Evolutionary conservation across 2,888 invertebrate genomes (phyloP), one percentile per base, ranked within the genome.

Genomic region (Hirtodrosophila trivittata): DNA sequence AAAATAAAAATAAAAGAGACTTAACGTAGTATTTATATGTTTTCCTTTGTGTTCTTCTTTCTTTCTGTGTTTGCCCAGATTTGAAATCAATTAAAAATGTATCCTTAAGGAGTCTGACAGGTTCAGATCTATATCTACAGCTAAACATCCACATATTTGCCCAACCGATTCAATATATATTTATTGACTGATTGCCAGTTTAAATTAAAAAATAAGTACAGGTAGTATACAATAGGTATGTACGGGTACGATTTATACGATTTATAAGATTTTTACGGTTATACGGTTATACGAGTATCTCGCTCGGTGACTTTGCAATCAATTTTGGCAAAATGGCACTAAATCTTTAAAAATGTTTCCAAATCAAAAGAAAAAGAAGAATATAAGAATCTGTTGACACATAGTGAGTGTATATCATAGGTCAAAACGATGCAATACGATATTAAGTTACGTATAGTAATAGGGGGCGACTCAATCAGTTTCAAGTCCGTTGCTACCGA

Each of bases 301-400:
- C 47, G 38, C 42, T 76, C 52, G 26, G 38, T 65, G 65, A 63
- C 50, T 65, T 46, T 74, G 51, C 46, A 66, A 60, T 75, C 58
- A 80, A 84, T 81, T 82, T 87, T 72, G 66, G 77, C 78, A 87
- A 69, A 85, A 83, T 83, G 83, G 83, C 83, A 83, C 82, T 73
- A 71, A 74, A 86, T 70, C 71, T 58, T 21, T 85, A 52, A 70
- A 80, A 68, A 63, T 63, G 42, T 75, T 82, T 82, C 41, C 56
- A 63, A 70, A 67, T 46, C 47, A 51, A 52, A 46, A 65, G 39
- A 9, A 39, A 5, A 21, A 21, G 18, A 21, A 21, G 2, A 7
- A 39, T 63, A 49, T 18, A 49, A 37, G 55, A 49, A 54, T 26
- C 38, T 38, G 32, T n/a, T 38, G 6, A 13, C 25, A 28, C 25